Evolutionary conservation across 2,797 vertebrate genomes (phyloP).

Genomic region (Chromobotia macracanthus): DNA sequence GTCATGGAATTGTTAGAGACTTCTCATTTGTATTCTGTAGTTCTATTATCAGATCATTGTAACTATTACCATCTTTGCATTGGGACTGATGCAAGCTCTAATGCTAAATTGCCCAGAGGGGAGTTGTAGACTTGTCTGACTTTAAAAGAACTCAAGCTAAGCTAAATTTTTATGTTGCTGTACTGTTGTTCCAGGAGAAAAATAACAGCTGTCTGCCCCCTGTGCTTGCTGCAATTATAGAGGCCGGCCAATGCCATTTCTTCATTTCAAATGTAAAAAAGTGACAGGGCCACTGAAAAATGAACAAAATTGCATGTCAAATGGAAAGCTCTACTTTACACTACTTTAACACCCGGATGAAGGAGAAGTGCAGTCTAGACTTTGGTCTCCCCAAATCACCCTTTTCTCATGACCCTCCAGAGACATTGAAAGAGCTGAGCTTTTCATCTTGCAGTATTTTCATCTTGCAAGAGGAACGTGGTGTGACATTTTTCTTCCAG

Average conservation of each 20-base stretch:
- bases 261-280: constrained; percentile 10
- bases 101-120: constrained; percentile 16
- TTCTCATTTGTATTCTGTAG: neutral
- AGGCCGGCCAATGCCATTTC: constrained; percentile 15
- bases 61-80: constrained; percentile 17
- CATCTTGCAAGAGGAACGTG: neutral
- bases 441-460: too few species aligned
- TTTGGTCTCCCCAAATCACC: neutral
- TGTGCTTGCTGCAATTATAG: constrained; percentile 26
- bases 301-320: constrained; percentile 45
- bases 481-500: neutral
- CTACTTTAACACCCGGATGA: constrained; percentile 31
- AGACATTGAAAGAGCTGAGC: neutral
- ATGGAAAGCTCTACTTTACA: constrained; percentile 2
- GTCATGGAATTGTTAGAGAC: too few species aligned
- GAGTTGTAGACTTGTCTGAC: neutral
- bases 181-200: constrained; percentile 25
- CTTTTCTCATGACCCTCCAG: neutral
- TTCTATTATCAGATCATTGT: neutral
- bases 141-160: constrained; percentile 38
- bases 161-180: constrained; percentile 29
- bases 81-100: neutral
- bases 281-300: neutral
- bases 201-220: constrained; percentile 16
- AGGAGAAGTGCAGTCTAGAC: constrained; percentile 3